Evolutionary conservation across 2,888 invertebrate genomes (phyloP), one percentile per base, ranked within the genome.

Genomic region (Pyrrhosoma nymphula): DNA sequence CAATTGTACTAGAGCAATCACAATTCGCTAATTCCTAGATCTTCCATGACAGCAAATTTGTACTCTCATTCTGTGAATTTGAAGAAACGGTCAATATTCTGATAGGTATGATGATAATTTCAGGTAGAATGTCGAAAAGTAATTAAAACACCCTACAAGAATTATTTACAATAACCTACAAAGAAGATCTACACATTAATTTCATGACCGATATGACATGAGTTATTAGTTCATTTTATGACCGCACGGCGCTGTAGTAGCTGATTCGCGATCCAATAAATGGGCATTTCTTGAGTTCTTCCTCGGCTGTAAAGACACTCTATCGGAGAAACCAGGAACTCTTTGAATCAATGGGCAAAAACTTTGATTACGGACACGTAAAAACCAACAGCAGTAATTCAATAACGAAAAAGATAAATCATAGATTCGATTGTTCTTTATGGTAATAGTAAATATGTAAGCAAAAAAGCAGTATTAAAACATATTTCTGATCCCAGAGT

Each of bases 91-190:
- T 35, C 18, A 35, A 35, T 82, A 82, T 14, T 3, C 35, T 16
- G 16, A 82, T 26, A 82, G 82, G 4, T 82, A 35, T 16, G 82
- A 12, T 35, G 10, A n/a, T 10, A n/a, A 69, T 16, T 82, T 4
- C 82, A 82, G 16, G 16, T 82, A 35, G 16, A 35, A 10, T 8
- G 35, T 82, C 10, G 35, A 69, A 12, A n/a, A 69, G 6, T 69
- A n/a, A 35, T 82, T 30, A 26, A 26, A 14, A 35, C 14, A 82
- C 30, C 14, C 35, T 82, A 82, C 35, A 35, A 8, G 82, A 82
- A 30, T 82, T 82, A 82, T 82, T 82, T 82, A 82, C 82, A 82
- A 35, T 82, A 82, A 30, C 82, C 82, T 82, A 75, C 30, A 14
- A 35, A 82, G 35, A 82, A 35, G 82, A 10, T 0, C 82, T 69